Percentiles rank a stretch among this genome's conserved stretches.
Conservation (phyloP, 2,888 invertebrate species). For the Heliconius erato region DNA sequence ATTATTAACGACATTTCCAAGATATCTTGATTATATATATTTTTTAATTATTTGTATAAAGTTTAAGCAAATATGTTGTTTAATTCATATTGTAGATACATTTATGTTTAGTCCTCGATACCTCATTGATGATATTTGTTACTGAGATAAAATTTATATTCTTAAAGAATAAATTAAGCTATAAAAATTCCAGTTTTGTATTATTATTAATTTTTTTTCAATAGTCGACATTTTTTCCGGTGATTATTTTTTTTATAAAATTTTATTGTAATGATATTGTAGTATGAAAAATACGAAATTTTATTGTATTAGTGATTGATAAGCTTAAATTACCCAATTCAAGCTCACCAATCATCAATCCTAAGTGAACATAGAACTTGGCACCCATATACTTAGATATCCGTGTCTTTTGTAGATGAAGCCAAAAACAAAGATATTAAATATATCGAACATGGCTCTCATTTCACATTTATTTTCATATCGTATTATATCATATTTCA, state of each 20-base stretch:
- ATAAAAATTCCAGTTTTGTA: neutral
- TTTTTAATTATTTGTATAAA: neutral
- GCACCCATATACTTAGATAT: too few relatives aligned
- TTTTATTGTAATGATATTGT: neutral
- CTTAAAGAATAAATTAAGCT: neutral
- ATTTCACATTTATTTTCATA: too few relatives aligned
- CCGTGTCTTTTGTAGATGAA: too few relatives aligned
- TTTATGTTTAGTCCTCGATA: neutral
- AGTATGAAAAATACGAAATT: too few relatives aligned
- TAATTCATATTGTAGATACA: neutral
- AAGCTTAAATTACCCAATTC: too few relatives aligned
- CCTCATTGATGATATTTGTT: neutral
- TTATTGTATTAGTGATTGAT: too few relatives aligned
- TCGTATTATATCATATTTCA: too few relatives aligned
- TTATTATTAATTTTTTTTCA: neutral
- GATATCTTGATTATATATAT: neutral
- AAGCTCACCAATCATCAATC: too few relatives aligned
- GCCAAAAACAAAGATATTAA: too few relatives aligned
- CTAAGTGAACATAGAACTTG: too few relatives aligned
- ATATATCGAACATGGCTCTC: too few relatives aligned
- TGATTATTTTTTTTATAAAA: too few relatives aligned
- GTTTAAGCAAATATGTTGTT: neutral
- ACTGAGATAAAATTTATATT: neutral
- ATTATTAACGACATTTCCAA: neutral
- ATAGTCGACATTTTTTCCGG: neutral